A percentile compares a stretch with the other conserved stretches of the same genome.
Conservation (phyloP, 2,888 invertebrate species). For the Aethes cnicana region DNA sequence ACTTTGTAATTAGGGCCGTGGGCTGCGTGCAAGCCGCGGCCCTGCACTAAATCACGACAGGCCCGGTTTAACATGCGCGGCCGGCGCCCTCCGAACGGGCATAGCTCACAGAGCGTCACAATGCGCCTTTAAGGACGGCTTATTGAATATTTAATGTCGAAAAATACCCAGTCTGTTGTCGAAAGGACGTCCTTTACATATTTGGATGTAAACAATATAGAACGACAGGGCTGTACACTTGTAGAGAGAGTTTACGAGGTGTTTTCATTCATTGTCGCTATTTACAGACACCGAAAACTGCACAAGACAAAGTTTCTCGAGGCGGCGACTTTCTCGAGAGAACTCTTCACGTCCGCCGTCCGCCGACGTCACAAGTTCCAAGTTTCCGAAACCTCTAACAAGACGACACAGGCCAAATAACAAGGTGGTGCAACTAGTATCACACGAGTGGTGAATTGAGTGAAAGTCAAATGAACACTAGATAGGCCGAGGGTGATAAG, state of each 20-base stretch:
- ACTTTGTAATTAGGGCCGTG: conserved; percentile 78
- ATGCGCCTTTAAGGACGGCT: conserved; percentile 60
- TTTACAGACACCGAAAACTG: conserved; percentile 24
- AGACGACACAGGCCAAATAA: conserved; percentile 52
- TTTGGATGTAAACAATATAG: conserved; percentile 54
- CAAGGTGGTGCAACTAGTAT: conserved; percentile 57
- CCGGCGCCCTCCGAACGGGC: conserved; percentile 53
- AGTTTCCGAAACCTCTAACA: conserved; percentile 54
- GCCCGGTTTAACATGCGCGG: conserved; percentile 60
- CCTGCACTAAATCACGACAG: conserved; percentile 75
- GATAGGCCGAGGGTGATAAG: conserved; percentile 69
- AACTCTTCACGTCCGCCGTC: conserved; percentile 40
- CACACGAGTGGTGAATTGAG: conserved; percentile 49
- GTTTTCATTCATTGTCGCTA: conserved; percentile 23
- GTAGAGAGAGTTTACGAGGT: conserved; percentile 25
- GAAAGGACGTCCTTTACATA: conserved; percentile 55
- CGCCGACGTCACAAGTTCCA: conserved; percentile 47
- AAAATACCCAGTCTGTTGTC: conserved; percentile 47
- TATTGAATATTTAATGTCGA: conserved; percentile 69
- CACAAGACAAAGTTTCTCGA: conserved; percentile 32
- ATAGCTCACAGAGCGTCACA: conserved; percentile 60
- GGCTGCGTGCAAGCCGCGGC: conserved; percentile 61
- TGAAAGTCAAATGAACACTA: conserved; percentile 72
- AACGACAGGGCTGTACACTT: conserved; percentile 43
- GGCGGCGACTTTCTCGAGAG: conserved; percentile 38